Base-by-base conservation (phyloP, 2,797 vertebrate genomes). In the Danio choprae region DNA sequence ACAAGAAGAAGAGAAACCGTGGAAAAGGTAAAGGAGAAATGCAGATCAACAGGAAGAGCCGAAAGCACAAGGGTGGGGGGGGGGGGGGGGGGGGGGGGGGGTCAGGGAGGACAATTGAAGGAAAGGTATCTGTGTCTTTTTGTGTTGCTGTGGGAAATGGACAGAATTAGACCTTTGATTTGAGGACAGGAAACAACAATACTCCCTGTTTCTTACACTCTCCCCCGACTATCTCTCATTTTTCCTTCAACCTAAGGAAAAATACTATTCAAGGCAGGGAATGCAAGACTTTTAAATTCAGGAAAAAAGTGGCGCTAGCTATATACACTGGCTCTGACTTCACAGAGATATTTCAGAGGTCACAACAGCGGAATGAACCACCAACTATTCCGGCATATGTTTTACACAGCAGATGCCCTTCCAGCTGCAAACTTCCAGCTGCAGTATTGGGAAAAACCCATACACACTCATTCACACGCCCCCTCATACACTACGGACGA, bases 91-190 rank as follows among this genome's bases (percentile, higher is more conserved):
- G 22, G 44, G 53, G 53, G 40, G 53, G 22, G 44, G 53, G 53
- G 40, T 29, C 74, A 55, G 18, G 9, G 40, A 18, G 43, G 67
- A 79, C 77, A 71, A 44, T 71, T 62, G 18, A 71, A 63, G 58
- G 67, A 79, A 79, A 79, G 7, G 15, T 71, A 16, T 79, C 56
- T 5, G n/a, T 53, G 56, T 79, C 48, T 60, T 22, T 60, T 51
- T 74, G 58, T 58, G 40, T 40, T 16, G 22, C 11, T 65, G 40
- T 51, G 56, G 16, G 16, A 50, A 50, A 62, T 9, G 48, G 36
- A 53, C 36, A 46, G 50, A 77, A 55, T 67, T 58, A 48, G 63
- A 46, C 12, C 43, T 58, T 77, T 59, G 10, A 68, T 48, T 68
- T 3, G 29, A 50, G 20, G n/a, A 70, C 36, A 51, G 36, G 56